A percentile compares a stretch with the other conserved stretches of the same genome.
Conservation (phyloP, 2,888 invertebrate species). For the Cosmia pyralina region DNA sequence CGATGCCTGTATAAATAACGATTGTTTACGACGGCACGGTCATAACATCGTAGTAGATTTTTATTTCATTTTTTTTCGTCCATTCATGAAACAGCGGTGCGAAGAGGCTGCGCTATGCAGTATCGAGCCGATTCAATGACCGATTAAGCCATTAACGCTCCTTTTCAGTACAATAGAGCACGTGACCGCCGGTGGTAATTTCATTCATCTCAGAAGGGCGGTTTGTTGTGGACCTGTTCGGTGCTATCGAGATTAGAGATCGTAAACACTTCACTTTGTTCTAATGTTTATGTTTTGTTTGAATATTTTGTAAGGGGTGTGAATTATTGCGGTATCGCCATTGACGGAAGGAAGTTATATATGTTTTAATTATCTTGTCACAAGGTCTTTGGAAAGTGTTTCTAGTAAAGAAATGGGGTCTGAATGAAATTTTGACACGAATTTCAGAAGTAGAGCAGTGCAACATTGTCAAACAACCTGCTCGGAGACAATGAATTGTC, state of each 20-base stretch:
- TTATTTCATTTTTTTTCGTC: conserved; percentile 78
- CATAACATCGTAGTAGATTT: conserved; percentile 77
- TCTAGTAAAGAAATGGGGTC: conserved; percentile 1
- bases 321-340: conserved; percentile 1
- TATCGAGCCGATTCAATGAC: conserved; percentile 82
- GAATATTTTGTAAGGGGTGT: conserved; percentile 11
- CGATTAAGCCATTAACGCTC: conserved; percentile 84
- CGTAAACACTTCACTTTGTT: conserved; percentile 63
- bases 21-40: conserved; percentile 76
- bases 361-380: conserved; percentile 1
- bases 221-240: conserved; percentile 65
- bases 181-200: conserved; percentile 81
- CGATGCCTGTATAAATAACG: conserved; percentile 71
- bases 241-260: conserved; percentile 57
- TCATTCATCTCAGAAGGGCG: conserved; percentile 82
- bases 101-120: conserved; percentile 80
- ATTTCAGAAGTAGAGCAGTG: conserved; percentile 36
- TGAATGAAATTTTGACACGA: conserved; percentile 7
- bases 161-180: conserved; percentile 85
- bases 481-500: conserved; percentile 62
- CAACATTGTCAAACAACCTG: conserved; percentile 49
- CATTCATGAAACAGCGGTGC: conserved; percentile 83
- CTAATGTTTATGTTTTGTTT: conserved; percentile 42
- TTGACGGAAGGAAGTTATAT: conserved; percentile 1
- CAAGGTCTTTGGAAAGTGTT: conserved; percentile 2